Evolutionary conservation across 53 echinoderm and acorn worm genomes (phyloP).

Genomic region (Zoroaster sp.): DNA sequence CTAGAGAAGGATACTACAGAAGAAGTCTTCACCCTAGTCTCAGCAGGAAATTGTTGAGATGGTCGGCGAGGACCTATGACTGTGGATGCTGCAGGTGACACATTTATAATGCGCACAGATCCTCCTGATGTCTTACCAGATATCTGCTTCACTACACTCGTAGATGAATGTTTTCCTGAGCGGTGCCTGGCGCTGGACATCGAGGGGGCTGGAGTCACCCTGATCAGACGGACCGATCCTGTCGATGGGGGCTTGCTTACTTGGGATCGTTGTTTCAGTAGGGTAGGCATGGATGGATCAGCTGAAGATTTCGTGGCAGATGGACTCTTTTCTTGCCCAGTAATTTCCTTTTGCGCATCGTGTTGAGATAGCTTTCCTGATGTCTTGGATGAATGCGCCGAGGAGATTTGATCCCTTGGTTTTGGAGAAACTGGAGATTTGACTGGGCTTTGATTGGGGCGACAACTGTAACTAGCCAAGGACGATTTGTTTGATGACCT

Average conservation of each 20-base stretch:
- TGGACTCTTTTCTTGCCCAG: background rate
- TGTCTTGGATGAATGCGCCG: background rate
- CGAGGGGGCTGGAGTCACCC: conserved; percentile 34
- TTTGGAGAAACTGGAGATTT: conserved; percentile 4
- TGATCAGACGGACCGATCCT: conserved; percentile 45
- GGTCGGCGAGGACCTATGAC: conserved; percentile 1
- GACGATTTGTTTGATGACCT: background rate
- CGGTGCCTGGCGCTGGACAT: conserved; percentile 36
- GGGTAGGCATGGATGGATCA: background rate
- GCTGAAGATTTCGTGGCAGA: background rate
- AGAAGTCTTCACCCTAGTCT: background rate
- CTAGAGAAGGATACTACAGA: background rate
- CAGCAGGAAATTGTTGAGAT: background rate
- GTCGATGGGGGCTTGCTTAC: conserved; percentile 36
- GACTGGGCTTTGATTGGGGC: background rate
- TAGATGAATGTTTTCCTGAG: background rate
- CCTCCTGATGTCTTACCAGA: background rate
- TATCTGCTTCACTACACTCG: background rate
- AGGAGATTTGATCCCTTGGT: background rate
- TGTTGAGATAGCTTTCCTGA: background rate
- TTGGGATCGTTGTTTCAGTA: conserved; percentile 4
- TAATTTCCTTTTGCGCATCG: background rate
- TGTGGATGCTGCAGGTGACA: conserved; percentile 31
- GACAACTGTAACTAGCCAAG: background rate
- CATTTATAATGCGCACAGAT: conserved; percentile 38